Evolutionary conservation across 35 echinoderm and acorn worm genomes (phyloP).

Genomic region (Apostichopus japonicus): DNA sequence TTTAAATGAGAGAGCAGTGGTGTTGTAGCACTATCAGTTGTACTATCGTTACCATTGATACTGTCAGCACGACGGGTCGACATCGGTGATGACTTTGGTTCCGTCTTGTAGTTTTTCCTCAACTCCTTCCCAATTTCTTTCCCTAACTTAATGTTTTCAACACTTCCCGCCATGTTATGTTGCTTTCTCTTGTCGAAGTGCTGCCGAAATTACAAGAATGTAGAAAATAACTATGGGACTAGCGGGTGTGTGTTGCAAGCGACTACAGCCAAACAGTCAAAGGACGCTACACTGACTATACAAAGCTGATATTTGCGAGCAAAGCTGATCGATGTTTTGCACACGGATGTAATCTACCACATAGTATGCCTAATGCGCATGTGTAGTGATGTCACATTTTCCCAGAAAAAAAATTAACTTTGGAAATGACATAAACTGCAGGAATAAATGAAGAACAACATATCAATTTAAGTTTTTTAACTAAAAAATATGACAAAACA

Average conservation of each 20-base stretch:
- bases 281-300: background rate
- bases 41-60: conserved; percentile 1
- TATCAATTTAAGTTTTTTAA: too few relatives aligned
- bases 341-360: background rate
- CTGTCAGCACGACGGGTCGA: conserved; percentile 3
- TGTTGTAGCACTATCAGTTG: background rate
- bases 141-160: conserved; percentile 21
- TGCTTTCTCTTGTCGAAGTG: background rate
- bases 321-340: background rate
- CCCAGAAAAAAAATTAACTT: too few relatives aligned
- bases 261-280: background rate
- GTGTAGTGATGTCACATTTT: background rate
- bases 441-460: too few relatives aligned
- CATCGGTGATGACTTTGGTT: conserved; percentile 30
- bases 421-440: too few relatives aligned
- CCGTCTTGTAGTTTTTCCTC: conserved; percentile 22
- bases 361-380: background rate
- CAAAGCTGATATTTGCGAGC: too few relatives aligned
- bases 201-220: background rate
- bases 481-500: too few relatives aligned
- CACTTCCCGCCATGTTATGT: conserved; percentile 28
- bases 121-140: conserved; percentile 25
- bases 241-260: background rate
- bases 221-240: background rate
- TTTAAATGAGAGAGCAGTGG: too few relatives aligned